Base-by-base conservation (phyloP, 2,888 invertebrate genomes). In the Lycocerus yunnanus region DNA sequence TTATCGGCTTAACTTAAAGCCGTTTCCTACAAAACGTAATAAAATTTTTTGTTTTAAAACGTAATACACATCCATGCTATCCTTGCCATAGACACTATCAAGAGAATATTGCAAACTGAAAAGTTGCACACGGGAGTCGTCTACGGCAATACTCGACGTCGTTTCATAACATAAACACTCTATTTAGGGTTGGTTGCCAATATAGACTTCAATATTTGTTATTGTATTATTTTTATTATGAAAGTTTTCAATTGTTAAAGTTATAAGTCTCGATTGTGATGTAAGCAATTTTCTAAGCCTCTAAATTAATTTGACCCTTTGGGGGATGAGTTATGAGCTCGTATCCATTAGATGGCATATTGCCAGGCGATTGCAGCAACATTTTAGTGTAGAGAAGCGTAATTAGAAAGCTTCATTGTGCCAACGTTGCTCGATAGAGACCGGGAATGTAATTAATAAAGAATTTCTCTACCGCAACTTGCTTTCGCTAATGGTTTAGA, bases 311-410 rank as follows among this genome's bases (percentile, higher is more conserved):
- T 85, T 84, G 84, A 83, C 83, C 84, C 84, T 84, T 85, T 83
- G 83, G 80, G 78, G 80, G 83, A 85, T 85, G 86, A 85, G 81
- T 85, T 85, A 85, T 81, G 82, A 79, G 81, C 82, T 83, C 83
- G 82, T 84, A 84, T 84, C 84, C 85, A 85, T 86, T 86, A 86
- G 84, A 84, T 84, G 84, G 84, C 86, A 85, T 86, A 85, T 85
- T 86, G 86, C 85, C 82, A 83, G 82, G 85, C 84, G 82, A 85
- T 85, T 84, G 83, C 82, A 82, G 81, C 81, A 81, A 81, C 83
- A 83, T 84, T 83, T 83, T 81, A 83, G 81, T 73, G 76, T 67
- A 69, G 74, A 76, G 76, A 81, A 83, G 82, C 81, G 85, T 83
- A 85, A 85, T 85, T 85, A 85, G 83, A 83, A 83, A 81, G 81